A percentile compares a stretch with the other conserved stretches of the same genome.
These are phyloP conservation scores for Leucopsar rothschildi DNA, from an alignment of 2,113 vertebrate genomes.

Conservation along the genomic window DNA sequence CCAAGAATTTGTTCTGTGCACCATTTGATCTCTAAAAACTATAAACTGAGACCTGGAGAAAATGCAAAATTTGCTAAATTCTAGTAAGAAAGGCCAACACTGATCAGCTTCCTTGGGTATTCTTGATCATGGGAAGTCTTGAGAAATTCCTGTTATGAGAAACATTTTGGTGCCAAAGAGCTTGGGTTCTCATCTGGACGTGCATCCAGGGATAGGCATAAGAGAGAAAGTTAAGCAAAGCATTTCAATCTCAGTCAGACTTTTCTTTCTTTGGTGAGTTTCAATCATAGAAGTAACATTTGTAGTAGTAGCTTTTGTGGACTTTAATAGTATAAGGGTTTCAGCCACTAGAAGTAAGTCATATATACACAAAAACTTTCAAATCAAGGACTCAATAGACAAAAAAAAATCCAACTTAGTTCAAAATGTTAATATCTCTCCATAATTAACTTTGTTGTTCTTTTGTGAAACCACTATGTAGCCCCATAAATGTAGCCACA, in stretches of 20 bases:
- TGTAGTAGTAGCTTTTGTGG: neutral
- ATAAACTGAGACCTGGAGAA: neutral
- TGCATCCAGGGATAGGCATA: neutral
- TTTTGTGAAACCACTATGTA: neutral
- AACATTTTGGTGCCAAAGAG: neutral
- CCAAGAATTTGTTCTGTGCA: neutral
- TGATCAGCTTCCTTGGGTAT: neutral
- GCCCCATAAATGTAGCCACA: neutral
- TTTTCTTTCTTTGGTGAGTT: constrained; percentile 1
- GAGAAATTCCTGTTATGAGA: neutral
- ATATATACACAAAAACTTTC: neutral
- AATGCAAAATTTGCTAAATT: neutral
- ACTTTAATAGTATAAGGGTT: neutral
- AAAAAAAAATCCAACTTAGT: neutral
- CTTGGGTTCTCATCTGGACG: neutral
- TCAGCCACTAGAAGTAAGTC: neutral
- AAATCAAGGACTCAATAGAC: constrained; percentile 7
- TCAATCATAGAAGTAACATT: neutral
- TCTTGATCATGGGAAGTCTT: neutral
- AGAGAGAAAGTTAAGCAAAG: neutral
- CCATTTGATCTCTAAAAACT: neutral
- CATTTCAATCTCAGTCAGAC: neutral
- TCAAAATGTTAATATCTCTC: neutral
- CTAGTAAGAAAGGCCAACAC: neutral
- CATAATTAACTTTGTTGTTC: constrained; percentile 1